Base-by-base conservation (phyloP, 2,888 invertebrate genomes). In the Kuschelorhynchus macadamiae region DNA sequence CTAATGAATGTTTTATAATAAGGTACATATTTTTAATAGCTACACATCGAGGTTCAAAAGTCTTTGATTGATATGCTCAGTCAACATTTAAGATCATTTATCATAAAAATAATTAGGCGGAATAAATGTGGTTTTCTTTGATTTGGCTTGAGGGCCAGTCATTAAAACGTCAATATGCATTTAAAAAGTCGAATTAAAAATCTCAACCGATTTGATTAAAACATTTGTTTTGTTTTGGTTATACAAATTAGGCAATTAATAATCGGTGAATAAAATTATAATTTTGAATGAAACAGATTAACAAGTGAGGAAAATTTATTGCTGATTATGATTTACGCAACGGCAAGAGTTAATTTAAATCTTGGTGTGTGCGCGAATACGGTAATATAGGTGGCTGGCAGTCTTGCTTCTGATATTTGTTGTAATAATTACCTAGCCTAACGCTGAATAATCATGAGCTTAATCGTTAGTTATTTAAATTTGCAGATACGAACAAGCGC, bases 21-120 rank as follows among this genome's bases (percentile, higher is more conserved):
- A 68, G 63, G 67, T 53, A 55, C 57, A 46, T 55, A 63, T 46
- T 47, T 60, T 59, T 66, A 66, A 66, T 53, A 60, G 60, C 66
- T 52, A 66, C 60, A 60, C 66, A 55, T 44, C 49, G 44, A 60
- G 33, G 18, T 46, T 41, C 18, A 50, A 49, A 57, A 49, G 47
- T 42, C 52, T 53, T 71, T 71, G 71, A 71, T 71, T 71, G 70
- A 71, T 71, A 71, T 57, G 71, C 56, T 50, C 71, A 60, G 69
- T 63, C 71, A 70, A 41, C 60, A 56, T 66, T 60, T 63, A 61
- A 42, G 59, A 71, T 67, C 71, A 71, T 71, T 71, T 71, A 71
- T 71, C 71, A 71, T 55, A 66, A 63, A 70, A 69, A 71, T 71
- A 71, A 71, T 71, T 67, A 71, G 70, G 66, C 50, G 63, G 64